Base-by-base conservation (phyloP, 2,888 invertebrate species). In the Brenthis daphne region DNA sequence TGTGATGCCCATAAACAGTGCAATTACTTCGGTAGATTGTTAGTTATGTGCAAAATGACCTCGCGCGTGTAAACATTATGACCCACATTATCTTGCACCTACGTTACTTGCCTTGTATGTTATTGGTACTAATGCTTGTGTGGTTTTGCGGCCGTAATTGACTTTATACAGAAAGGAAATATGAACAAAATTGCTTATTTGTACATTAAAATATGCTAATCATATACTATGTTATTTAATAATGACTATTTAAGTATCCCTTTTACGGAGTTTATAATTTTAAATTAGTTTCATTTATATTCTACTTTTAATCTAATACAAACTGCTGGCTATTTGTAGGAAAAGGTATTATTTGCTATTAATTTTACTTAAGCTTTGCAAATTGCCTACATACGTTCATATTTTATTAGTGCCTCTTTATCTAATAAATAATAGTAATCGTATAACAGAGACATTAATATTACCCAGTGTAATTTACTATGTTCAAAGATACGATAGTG, bases 51-150 rank as follows among this genome's bases (percentile, higher is more conserved):
- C 67, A 67, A 56, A 80, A 82, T 82, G 84, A 82, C 85, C 86
- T 85, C 85, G 85, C 79, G 82, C 82, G 83, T 82, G 83, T 84
- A 84, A 86, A 86, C 85, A 84, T 84, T 81, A 82, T 85, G 86
- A 81, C 87, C 89, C 81, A 89, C 84, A 87, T 88, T 82, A 84
- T 81, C 79, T 77, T 76, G 80, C 80, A 82, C 65, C 67, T 67
- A 72, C 68, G 57, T 68, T 71, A 67, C 60, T 70, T 55, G 65
- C 64, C 63, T 72, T 60, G 47, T 55, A 57, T 37, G 33, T 76
- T 81, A 79, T 80, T 67, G 53, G 55, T 60, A 48, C 20, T 68
- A 63, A 65, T 57, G 63, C 61, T 65, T 65, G 57, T 64, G 33
- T 47, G 63, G 63, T 65, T 68, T 61, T 83, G 83, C 81, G 81